Conservation (phyloP, 1,140 invertebrate species). For the Oppia nitens region DNA sequence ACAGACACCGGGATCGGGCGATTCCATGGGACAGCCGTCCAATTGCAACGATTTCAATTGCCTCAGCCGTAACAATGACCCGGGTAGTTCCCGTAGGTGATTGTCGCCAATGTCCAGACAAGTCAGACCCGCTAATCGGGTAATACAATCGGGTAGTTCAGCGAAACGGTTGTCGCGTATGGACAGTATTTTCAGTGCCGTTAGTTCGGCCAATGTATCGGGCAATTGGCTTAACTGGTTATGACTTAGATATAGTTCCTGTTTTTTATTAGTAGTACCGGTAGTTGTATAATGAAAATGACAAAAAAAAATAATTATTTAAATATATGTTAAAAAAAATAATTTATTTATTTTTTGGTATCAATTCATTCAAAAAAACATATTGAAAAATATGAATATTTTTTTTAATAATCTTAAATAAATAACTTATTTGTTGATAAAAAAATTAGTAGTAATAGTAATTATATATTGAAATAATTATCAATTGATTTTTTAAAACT, state of each 20-base stretch:
- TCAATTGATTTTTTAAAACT: too few relatives aligned
- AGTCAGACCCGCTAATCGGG: neutral
- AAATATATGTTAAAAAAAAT: neutral
- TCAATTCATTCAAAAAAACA: neutral
- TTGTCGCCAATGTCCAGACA: neutral
- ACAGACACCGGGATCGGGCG: neutral
- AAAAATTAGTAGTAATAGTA: neutral
- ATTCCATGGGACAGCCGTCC: neutral
- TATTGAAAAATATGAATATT: neutral
- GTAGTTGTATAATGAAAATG: neutral
- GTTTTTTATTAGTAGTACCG: too few relatives aligned
- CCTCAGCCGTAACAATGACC: neutral
- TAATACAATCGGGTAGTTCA: neutral
- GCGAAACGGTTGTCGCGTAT: neutral
- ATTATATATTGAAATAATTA: too few relatives aligned
- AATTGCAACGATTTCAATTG: neutral
- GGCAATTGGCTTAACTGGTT: neutral
- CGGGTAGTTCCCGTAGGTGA: neutral
- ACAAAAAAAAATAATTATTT: neutral
- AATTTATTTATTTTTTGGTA: neutral
- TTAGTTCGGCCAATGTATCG: neutral
- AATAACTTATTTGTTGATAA: neutral
- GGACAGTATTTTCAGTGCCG: neutral
- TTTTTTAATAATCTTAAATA: neutral
- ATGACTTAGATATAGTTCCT: neutral